phyloP scores from a whole-genome alignment of 2,888 invertebrate species.

The Chirona hameri region DNA sequence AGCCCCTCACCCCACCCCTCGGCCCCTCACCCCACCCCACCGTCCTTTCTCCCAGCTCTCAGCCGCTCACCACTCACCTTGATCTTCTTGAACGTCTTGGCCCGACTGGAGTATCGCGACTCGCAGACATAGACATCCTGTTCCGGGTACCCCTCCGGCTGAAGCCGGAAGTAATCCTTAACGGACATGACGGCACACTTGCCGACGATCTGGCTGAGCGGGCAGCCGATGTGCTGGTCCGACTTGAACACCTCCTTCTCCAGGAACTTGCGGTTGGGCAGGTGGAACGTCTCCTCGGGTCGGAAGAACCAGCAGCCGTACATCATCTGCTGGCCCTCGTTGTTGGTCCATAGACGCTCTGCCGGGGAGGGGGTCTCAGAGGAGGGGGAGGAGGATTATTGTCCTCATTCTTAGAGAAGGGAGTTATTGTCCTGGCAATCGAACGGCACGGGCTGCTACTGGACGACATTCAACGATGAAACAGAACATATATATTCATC shows the following conservation, averaged over 20 bases:
- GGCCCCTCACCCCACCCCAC: background rate
- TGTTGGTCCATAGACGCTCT: constrained; percentile 82
- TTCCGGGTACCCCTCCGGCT: constrained; percentile 80
- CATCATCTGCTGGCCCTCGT: constrained; percentile 76
- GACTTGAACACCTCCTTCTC: constrained; percentile 97
- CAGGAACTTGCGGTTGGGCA: constrained; percentile 89
- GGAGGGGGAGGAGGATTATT: too few relatives aligned
- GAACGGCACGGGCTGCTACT: too few relatives aligned
- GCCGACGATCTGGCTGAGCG: constrained; percentile 72
- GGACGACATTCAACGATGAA: too few relatives aligned
- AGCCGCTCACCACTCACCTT: constrained; percentile 50
- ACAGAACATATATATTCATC: too few relatives aligned
- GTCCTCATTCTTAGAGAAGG: too few relatives aligned
- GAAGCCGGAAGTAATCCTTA: constrained; percentile 86
- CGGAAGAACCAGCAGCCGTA: constrained; percentile 88
- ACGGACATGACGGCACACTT: constrained; percentile 91
- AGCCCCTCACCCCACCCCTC: too few relatives aligned
- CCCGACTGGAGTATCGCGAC: constrained; percentile 82
- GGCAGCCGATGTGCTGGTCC: constrained; percentile 77
- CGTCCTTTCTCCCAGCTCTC: background rate
- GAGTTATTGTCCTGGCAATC: too few relatives aligned
- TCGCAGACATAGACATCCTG: constrained; percentile 97
- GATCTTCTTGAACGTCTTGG: constrained; percentile 88
- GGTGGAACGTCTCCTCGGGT: constrained; percentile 94
- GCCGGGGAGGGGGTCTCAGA: constrained; percentile 58